Evolutionary conservation across 2,113 vertebrate genomes (phyloP).

Genomic region (Lynx canadensis): DNA sequence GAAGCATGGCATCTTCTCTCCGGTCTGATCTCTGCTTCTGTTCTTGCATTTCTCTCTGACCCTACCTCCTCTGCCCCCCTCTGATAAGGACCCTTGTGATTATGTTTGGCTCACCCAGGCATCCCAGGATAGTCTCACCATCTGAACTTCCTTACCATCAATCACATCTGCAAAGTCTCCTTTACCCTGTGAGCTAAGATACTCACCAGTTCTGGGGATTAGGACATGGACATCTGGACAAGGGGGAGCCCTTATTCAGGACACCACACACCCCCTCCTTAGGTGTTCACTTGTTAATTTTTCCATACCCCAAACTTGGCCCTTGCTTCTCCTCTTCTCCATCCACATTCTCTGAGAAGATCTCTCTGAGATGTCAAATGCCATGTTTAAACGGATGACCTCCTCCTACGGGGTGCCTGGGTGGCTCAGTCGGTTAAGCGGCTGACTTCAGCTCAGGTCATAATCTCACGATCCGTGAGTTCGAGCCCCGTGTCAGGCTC

Average conservation of each 20-base stretch:
- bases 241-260: not conserved
- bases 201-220: not conserved
- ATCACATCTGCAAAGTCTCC: not conserved
- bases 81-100: no score
- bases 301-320: not conserved
- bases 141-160: not conserved
- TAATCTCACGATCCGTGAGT: accelerated
- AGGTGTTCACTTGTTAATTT: not conserved
- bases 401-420: no score
- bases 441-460: no score
- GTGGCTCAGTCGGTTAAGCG: no score
- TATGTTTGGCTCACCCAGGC: not conserved
- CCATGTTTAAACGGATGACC: not conserved
- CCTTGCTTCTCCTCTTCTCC: not conserved
- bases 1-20: not conserved
- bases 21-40: not conserved
- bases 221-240: not conserved
- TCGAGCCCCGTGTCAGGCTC: accelerated
- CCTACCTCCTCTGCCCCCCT: not conserved
- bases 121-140: not conserved
- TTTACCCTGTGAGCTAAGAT: not conserved
- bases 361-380: not conserved
- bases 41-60: not conserved
- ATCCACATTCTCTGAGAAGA: not conserved
- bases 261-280: no score